These are phyloP conservation scores for Dasypus novemcinctus DNA, from an alignment of 2,113 vertebrate genomes.

Conservation along the genomic window DNA sequence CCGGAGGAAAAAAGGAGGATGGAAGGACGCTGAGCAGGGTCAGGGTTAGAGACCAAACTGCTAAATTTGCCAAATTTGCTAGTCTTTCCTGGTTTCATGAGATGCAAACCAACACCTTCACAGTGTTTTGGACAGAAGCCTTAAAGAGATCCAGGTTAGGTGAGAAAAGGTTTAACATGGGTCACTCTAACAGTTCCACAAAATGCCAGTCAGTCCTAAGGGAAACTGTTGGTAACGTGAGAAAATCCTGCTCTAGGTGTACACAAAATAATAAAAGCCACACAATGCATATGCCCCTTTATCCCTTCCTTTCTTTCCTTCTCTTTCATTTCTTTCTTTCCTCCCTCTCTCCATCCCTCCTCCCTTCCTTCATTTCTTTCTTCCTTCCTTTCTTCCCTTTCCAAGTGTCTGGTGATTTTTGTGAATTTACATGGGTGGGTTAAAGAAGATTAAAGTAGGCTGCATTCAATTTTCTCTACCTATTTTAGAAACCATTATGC, in stretches of 20 bases:
- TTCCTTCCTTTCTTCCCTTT: neutral
- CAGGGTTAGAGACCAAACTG: neutral
- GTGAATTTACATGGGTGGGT: no score
- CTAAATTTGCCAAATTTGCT: neutral
- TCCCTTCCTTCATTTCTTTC: neutral
- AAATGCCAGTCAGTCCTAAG: neutral
- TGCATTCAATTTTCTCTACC: neutral
- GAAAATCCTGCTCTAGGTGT: neutral
- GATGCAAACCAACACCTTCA: neutral
- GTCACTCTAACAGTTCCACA: neutral
- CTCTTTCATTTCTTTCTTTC: neutral
- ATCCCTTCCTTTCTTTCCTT: neutral
- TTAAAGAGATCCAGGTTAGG: neutral
- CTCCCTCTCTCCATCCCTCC: no score
- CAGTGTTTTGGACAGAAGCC: neutral
- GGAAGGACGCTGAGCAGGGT: rapidly evolving
- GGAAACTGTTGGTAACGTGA: neutral
- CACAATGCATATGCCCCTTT: neutral
- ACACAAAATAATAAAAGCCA: no score
- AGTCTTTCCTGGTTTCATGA: neutral
- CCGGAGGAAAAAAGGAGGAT: neutral
- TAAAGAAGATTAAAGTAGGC: neutral
- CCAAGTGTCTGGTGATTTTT: no score
- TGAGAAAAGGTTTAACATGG: neutral
- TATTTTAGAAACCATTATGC: neutral